Evolutionary conservation across 2,888 invertebrate genomes (phyloP).

Genomic region (Digitonthophagus gazella): DNA sequence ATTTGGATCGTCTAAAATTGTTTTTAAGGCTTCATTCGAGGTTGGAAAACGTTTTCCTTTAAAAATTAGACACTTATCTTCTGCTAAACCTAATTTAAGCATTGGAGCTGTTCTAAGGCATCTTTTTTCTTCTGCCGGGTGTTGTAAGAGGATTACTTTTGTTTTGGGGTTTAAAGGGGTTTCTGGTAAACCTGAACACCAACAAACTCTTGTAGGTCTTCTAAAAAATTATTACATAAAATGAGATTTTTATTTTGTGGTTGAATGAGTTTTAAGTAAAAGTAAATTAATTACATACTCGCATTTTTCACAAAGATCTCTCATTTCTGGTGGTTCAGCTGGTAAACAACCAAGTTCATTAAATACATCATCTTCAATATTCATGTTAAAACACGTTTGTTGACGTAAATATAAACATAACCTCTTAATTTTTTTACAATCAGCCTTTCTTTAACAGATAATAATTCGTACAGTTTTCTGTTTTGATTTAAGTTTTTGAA

Average conservation of each 20-base stretch:
- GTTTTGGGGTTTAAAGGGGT: slow-evolving; percentile 67
- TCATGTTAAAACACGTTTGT: no score
- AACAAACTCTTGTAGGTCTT: slow-evolving; percentile 83
- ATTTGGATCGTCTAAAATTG: slow-evolving; percentile 64
- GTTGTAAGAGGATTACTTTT: slow-evolving; percentile 79
- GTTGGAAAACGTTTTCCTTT: slow-evolving; percentile 85
- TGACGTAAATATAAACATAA: no score
- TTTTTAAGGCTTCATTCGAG: slow-evolving; percentile 56
- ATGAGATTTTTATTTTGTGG: neutral
- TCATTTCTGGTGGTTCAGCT: slow-evolving; percentile 73
- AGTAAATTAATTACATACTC: slow-evolving; percentile 56
- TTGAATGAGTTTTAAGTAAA: neutral
- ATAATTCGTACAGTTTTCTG: no score
- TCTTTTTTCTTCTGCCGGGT: slow-evolving; percentile 90
- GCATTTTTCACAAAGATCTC: slow-evolving; percentile 71
- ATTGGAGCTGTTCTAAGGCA: slow-evolving; percentile 88
- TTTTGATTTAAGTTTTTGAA: no score
- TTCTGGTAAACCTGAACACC: slow-evolving; percentile 80
- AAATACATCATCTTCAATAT: slow-evolving; percentile 59
- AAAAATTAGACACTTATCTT: slow-evolving; percentile 73
- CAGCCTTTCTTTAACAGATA: no score
- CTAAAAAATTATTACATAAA: slow-evolving; percentile 53
- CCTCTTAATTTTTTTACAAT: no score
- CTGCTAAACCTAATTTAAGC: slow-evolving; percentile 71
- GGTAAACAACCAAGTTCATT: slow-evolving; percentile 71